These are phyloP conservation scores for Stenodema calcarata DNA, from an alignment of 2,888 invertebrate species.

Conservation along the genomic window DNA sequence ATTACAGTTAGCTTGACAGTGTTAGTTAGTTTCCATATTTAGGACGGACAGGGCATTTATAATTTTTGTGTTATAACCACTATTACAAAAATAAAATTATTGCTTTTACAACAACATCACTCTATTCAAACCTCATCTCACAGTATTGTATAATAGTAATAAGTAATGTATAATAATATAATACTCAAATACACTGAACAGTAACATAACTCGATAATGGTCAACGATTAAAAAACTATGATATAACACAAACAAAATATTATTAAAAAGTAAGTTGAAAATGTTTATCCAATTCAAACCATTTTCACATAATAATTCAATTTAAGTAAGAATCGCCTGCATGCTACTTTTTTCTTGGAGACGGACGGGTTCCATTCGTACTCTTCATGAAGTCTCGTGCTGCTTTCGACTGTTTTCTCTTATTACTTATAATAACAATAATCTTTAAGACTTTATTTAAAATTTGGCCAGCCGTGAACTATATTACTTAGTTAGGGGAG, in stretches of 20 bases:
- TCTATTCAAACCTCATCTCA: neutral
- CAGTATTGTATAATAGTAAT: neutral
- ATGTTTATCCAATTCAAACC: neutral
- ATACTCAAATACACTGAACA: slow-evolving; percentile 26
- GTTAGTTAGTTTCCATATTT: neutral
- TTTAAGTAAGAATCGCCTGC: slow-evolving; percentile 12
- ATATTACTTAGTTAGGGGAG: neutral
- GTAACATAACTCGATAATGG: neutral
- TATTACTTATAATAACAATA: neutral
- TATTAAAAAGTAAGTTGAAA: neutral
- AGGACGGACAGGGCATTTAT: neutral
- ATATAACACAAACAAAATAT: slow-evolving; percentile 8
- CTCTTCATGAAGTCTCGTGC: neutral
- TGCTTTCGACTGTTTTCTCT: neutral
- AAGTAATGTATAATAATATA: neutral
- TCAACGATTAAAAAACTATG: slow-evolving; percentile 2
- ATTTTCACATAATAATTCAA: neutral
- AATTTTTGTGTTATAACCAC: neutral
- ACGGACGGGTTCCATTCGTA: slow-evolving; percentile 9
- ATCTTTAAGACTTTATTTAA: neutral
- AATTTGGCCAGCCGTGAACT: neutral
- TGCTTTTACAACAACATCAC: neutral
- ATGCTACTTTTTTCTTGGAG: neutral
- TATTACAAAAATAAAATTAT: neutral
- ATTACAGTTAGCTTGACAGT: neutral